These are phyloP conservation scores for Hybos culiciformis DNA, from an alignment of 2,888 invertebrate genomes.

Conservation along the genomic window DNA sequence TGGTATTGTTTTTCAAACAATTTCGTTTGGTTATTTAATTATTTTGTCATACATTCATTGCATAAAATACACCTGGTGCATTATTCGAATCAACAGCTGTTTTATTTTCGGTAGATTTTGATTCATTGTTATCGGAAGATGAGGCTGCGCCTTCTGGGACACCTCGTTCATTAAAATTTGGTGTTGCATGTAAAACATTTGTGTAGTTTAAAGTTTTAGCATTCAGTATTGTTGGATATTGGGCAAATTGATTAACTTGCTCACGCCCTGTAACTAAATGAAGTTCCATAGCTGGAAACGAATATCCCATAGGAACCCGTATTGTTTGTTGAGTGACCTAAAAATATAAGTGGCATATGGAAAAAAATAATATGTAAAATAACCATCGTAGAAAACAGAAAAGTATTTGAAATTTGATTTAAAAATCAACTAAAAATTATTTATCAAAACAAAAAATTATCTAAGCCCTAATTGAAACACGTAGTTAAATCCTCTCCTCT, in stretches of 20 bases:
- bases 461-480: not conserved
- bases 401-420: slow-evolving; percentile 8
- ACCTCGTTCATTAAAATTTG: not conserved
- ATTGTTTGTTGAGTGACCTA: slow-evolving; percentile 38
- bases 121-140: not conserved
- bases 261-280: slow-evolving; percentile 19
- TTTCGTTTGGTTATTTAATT: too few species aligned
- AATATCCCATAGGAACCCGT: slow-evolving; percentile 37
- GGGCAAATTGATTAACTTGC: not conserved
- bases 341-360: not conserved
- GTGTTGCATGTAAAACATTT: not conserved
- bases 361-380: too few species aligned
- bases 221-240: not conserved
- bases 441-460: not conserved
- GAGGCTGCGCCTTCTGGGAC: not conserved
- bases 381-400: not conserved
- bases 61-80: not conserved
- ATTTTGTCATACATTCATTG: not conserved
- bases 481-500: not conserved
- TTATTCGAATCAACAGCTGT: not conserved
- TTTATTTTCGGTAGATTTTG: not conserved
- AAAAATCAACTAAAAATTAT: slow-evolving; percentile 2
- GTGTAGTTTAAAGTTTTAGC: too few species aligned
- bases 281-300: slow-evolving; percentile 37
- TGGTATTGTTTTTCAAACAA: too few species aligned